phyloP scores from a whole-genome alignment of 2,113 vertebrate genomes.

The Puffinus mauretanicus region DNA sequence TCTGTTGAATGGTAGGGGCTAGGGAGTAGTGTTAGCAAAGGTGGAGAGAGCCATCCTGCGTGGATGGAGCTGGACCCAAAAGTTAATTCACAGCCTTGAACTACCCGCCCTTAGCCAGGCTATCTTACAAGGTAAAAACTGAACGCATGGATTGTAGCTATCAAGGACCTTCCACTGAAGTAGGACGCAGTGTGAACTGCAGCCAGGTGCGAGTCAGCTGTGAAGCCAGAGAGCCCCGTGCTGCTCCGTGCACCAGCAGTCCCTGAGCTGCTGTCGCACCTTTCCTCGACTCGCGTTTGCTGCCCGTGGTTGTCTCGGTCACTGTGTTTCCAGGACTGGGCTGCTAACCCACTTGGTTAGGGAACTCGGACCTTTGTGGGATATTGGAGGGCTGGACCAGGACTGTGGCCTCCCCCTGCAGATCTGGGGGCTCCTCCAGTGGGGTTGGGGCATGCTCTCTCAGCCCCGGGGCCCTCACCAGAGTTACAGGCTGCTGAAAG shows the following conservation, averaged over 20 bases:
- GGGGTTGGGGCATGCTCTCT: neutral
- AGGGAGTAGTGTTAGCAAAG: neutral
- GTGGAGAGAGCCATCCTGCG: neutral
- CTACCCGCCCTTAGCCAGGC: neutral
- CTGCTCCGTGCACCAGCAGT: neutral
- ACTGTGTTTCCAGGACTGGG: neutral
- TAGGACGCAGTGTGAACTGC: rapidly evolving
- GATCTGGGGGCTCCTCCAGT: too few species aligned
- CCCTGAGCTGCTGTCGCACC: too few species aligned
- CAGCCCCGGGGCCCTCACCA: neutral
- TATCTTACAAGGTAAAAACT: neutral
- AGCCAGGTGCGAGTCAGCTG: neutral
- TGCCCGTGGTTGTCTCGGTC: too few species aligned
- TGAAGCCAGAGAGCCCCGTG: neutral
- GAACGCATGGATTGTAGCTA: neutral
- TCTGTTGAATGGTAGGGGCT: neutral
- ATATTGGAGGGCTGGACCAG: neutral
- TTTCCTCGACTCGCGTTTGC: neutral
- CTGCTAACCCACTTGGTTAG: neutral
- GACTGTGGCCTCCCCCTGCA: neutral
- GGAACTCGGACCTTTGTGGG: neutral
- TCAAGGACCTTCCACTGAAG: neutral
- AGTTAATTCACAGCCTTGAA: neutral
- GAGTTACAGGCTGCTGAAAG: neutral
- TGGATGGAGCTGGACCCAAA: neutral